These are phyloP conservation scores for Tyto alba DNA, from an alignment of 2,113 vertebrate genomes.

Conservation along the genomic window DNA sequence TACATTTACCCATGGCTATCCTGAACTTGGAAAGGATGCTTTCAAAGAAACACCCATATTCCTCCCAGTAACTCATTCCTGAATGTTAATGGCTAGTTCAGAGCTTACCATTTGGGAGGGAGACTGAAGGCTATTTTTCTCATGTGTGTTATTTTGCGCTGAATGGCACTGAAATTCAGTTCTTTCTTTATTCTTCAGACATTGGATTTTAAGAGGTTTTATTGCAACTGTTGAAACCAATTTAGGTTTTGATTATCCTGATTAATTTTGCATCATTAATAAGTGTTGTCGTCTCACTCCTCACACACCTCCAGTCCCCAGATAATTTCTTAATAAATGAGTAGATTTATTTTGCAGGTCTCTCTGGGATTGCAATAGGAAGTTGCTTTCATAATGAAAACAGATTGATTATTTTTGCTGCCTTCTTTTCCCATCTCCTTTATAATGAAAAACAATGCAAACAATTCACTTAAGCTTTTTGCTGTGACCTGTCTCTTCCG, in stretches of 20 bases:
- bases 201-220: fast-evolving
- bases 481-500: not conserved
- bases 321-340: not conserved
- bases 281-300: not conserved
- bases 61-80: not conserved
- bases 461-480: not conserved
- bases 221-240: not conserved
- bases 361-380: not conserved
- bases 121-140: not conserved
- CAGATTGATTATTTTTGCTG: not conserved
- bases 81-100: too few relatives aligned
- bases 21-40: not conserved
- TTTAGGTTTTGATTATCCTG: not conserved
- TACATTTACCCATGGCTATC: not conserved
- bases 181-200: not conserved
- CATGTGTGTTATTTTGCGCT: not conserved
- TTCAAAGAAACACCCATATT: not conserved
- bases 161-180: not conserved
- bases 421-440: not conserved
- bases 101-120: fast-evolving
- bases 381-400: not conserved
- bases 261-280: not conserved
- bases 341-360: not conserved
- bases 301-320: not conserved
- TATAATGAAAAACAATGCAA: not conserved